Percentiles rank a stretch among this genome's conserved stretches.
phyloP scores from a whole-genome alignment of 2,888 invertebrate genomes.

The Sisyra nigra region DNA sequence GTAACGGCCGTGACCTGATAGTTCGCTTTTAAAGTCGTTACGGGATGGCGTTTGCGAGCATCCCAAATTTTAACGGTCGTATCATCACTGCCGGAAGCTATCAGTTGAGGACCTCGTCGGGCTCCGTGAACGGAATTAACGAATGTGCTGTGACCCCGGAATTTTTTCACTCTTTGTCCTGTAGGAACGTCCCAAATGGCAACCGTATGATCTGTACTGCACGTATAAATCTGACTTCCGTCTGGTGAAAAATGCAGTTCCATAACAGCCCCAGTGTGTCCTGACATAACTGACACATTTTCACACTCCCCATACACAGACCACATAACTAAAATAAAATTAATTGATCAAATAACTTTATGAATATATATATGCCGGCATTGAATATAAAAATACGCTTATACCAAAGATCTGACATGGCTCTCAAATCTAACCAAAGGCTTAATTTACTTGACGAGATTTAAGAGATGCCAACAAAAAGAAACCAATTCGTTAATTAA shows the following conservation, averaged over 20 bases:
- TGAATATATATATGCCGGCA: too few species aligned
- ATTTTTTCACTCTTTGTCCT: slow-evolving; percentile 73
- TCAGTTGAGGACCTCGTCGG: slow-evolving; percentile 73
- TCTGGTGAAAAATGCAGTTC: slow-evolving; percentile 81
- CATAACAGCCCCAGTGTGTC: slow-evolving; percentile 91
- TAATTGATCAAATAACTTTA: slow-evolving; percentile 2
- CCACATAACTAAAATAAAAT: slow-evolving; percentile 63
- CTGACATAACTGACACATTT: slow-evolving; percentile 82
- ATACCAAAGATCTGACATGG: too few species aligned
- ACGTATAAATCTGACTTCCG: slow-evolving; percentile 71
- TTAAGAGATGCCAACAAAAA: too few species aligned
- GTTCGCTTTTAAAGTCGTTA: slow-evolving; percentile 51
- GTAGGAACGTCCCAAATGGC: slow-evolving; percentile 92
- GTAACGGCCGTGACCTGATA: slow-evolving; percentile 76
- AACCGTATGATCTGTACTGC: slow-evolving; percentile 87
- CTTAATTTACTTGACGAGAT: too few species aligned
- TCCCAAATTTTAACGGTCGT: slow-evolving; percentile 88
- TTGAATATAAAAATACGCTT: too few species aligned
- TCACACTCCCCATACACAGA: slow-evolving; percentile 96
- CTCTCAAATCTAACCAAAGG: too few species aligned
- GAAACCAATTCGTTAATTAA: too few species aligned
- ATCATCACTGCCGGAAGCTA: slow-evolving; percentile 93
- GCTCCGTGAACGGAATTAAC: slow-evolving; percentile 61
- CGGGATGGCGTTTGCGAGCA: slow-evolving; percentile 68
- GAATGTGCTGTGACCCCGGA: slow-evolving; percentile 68